Evolutionary conservation across 2,113 vertebrate species (phyloP).

Genomic region (Macaca fascicularis): DNA sequence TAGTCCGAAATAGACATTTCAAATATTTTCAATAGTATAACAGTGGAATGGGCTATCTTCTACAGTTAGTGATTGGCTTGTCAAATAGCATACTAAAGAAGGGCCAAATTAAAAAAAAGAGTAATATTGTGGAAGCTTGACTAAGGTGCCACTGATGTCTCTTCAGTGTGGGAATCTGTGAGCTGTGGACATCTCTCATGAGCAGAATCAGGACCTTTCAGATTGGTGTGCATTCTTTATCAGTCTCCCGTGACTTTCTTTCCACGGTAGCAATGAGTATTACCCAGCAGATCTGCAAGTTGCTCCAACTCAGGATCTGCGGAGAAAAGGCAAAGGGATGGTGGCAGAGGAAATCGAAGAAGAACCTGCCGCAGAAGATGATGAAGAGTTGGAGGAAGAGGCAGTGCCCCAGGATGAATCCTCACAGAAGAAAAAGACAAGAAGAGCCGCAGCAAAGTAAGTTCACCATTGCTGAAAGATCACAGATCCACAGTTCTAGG

Average conservation of each 20-base stretch:
- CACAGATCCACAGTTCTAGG: fast-evolving
- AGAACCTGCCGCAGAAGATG: constrained; percentile 64
- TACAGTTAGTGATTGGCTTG: neutral
- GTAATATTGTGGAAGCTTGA: neutral
- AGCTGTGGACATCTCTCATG: fast-evolving
- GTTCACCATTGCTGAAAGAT: constrained; percentile 10
- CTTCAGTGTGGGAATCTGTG: neutral
- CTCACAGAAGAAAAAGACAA: constrained; percentile 85
- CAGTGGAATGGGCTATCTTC: neutral
- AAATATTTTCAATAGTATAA: neutral
- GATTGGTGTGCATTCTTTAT: fast-evolving
- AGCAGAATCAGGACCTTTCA: neutral
- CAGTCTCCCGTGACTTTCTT: neutral
- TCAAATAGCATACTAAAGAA: neutral
- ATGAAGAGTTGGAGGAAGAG: constrained; percentile 76
- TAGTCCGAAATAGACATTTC: neutral
- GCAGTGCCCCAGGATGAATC: constrained; percentile 59
- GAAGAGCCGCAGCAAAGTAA: constrained; percentile 94
- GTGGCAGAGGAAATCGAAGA: constrained; percentile 72
- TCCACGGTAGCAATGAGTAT: constrained; percentile 91
- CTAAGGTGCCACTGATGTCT: neutral
- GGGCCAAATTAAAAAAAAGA: neutral
- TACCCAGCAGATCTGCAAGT: constrained; percentile 92
- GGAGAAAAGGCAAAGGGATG: constrained; percentile 77
- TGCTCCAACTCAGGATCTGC: constrained; percentile 93